These are phyloP conservation scores for Epinephelus lanceolatus DNA, from an alignment of 2,113 vertebrate genomes.

Conservation along the genomic window DNA sequence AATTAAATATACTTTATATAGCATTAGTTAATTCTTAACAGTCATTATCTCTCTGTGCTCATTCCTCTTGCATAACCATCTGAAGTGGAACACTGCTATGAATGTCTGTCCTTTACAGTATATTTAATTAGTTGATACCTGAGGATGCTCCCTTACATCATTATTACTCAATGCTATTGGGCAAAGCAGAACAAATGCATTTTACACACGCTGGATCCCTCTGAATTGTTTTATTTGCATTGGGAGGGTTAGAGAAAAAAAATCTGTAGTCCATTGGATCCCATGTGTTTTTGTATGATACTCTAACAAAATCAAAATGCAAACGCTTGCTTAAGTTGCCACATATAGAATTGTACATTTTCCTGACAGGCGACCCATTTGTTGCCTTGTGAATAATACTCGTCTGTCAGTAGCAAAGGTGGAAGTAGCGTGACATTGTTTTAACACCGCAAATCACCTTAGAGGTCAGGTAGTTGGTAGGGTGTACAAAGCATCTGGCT, in stretches of 20 bases:
- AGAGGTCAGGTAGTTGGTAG: no score
- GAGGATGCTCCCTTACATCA: not conserved
- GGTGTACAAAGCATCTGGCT: no score
- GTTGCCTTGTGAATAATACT: no score
- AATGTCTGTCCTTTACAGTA: not conserved
- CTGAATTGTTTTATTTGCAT: conserved; percentile 1
- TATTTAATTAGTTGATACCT: not conserved
- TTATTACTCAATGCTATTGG: not conserved
- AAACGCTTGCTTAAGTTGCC: no score
- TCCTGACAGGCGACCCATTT: no score
- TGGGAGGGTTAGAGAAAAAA: not conserved
- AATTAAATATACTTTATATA: not conserved
- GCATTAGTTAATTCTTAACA: not conserved
- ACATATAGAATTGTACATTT: no score
- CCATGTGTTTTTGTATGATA: not conserved
- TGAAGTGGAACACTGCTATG: not conserved
- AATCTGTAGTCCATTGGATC: not conserved
- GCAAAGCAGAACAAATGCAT: not conserved
- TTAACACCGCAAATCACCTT: no score
- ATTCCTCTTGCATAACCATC: not conserved
- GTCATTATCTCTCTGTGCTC: not conserved
- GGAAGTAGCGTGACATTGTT: no score
- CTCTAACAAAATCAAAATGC: no score
- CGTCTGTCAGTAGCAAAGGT: no score
- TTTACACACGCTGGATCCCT: not conserved